phyloP scores from a whole-genome alignment of 2,888 invertebrate genomes.

The Caenorhabditis sp. region DNA sequence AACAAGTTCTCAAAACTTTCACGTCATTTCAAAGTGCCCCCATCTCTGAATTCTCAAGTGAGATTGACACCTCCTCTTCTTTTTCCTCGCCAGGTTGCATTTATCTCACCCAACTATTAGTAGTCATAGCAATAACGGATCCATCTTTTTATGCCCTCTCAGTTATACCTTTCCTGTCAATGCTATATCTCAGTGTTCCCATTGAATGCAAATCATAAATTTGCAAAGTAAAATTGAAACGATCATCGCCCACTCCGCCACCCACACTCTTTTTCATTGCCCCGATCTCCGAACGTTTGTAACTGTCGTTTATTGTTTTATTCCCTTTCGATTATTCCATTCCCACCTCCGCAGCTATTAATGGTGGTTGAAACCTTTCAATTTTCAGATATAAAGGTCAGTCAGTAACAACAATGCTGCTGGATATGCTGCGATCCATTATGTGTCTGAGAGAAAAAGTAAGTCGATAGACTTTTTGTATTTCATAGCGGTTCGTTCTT shows the following conservation, averaged over 20 bases:
- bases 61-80: neutral
- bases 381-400: neutral
- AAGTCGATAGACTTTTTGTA: neutral
- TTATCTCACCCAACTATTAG: neutral
- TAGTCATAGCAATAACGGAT: constrained; percentile 2
- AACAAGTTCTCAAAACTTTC: neutral
- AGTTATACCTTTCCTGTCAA: neutral
- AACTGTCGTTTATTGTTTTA: constrained; percentile 33
- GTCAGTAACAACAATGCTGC: neutral
- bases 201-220: neutral
- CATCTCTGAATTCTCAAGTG: neutral
- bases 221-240: neutral
- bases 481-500: too few species aligned
- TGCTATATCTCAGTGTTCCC: neutral
- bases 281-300: neutral
- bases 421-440: constrained; percentile 9
- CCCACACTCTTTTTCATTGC: constrained; percentile 1
- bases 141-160: neutral
- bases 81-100: neutral
- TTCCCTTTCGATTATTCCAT: neutral
- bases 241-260: neutral
- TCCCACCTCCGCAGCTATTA: constrained; percentile 19
- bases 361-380: neutral
- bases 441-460: constrained; percentile 1
- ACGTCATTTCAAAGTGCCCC: neutral